Conservation (phyloP, 2,113 vertebrate species). For the Thunnus thynnus region DNA sequence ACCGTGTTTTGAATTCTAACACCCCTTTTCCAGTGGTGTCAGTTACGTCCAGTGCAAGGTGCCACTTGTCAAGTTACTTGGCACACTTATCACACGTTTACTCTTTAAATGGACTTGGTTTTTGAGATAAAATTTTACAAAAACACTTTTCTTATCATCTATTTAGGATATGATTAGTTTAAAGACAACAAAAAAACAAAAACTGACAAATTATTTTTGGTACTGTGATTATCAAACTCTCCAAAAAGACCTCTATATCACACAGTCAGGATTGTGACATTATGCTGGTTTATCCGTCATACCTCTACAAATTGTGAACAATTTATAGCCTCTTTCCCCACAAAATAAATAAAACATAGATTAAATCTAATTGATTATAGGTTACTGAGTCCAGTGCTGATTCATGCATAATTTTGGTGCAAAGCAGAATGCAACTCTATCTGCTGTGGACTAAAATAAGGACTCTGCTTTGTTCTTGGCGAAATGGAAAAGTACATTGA, state of each 20-base stretch:
- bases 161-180: not conserved
- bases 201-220: not conserved
- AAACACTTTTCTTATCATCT: not conserved
- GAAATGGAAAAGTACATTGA: conserved; percentile 53
- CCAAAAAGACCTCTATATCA: not conserved
- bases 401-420: not conserved
- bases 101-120: not conserved
- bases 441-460: conserved; percentile 58
- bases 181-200: not conserved
- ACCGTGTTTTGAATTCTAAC: conserved; percentile 73
- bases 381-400: not conserved
- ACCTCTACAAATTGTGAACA: not conserved
- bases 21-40: conserved; percentile 54
- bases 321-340: not conserved
- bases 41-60: conserved; percentile 52
- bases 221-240: not conserved
- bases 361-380: not conserved
- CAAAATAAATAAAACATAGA: not conserved
- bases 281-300: not conserved
- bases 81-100: conserved; percentile 23
- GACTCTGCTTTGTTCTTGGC: conserved; percentile 64
- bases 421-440: conserved; percentile 14
- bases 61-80: conserved; percentile 52
- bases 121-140: not conserved
- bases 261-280: not conserved